phyloP scores from a whole-genome alignment of 1,140 invertebrate species.

The Catajapyx aquilonaris region DNA sequence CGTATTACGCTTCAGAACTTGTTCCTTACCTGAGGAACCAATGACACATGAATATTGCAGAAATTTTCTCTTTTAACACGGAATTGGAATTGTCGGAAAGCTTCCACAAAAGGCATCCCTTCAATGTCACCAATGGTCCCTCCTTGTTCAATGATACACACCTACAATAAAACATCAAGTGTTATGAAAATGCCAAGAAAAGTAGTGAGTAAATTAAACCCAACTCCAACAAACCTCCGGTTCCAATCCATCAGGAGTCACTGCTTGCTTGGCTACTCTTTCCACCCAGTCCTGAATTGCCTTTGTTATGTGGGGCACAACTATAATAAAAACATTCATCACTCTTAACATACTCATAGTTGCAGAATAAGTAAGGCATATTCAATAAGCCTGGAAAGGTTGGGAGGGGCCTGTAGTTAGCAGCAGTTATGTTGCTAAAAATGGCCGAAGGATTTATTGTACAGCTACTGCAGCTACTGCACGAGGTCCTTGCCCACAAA shows the following conservation, averaged over 20 bases:
- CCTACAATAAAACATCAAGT: conserved; percentile 32
- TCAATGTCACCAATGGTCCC: conserved; percentile 99
- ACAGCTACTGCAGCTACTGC: too few species aligned
- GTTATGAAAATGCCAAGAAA: too few species aligned
- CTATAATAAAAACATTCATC: too few species aligned
- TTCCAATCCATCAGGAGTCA: conserved; percentile 43
- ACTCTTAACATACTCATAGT: too few species aligned
- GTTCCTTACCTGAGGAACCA: conserved; percentile 64
- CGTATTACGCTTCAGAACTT: too few species aligned
- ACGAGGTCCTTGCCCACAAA: too few species aligned
- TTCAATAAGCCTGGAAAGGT: too few species aligned
- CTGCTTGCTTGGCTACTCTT: conserved; percentile 67
- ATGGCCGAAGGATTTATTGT: too few species aligned
- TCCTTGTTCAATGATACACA: conserved; percentile 82
- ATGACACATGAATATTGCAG: conserved; percentile 85
- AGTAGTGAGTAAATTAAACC: too few species aligned
- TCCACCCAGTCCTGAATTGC: conserved; percentile 97
- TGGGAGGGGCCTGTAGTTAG: too few species aligned
- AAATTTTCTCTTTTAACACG: conserved; percentile 78
- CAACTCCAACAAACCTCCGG: conserved; percentile 61
- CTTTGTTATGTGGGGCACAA: conserved; percentile 97
- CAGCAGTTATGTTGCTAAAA: too few species aligned
- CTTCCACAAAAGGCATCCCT: conserved; percentile 97
- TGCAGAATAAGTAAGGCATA: too few species aligned
- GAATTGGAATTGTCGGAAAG: conserved; percentile 95